Base-by-base conservation (phyloP, 2,797 vertebrate genomes). In the Petrocephalus sullivani region DNA sequence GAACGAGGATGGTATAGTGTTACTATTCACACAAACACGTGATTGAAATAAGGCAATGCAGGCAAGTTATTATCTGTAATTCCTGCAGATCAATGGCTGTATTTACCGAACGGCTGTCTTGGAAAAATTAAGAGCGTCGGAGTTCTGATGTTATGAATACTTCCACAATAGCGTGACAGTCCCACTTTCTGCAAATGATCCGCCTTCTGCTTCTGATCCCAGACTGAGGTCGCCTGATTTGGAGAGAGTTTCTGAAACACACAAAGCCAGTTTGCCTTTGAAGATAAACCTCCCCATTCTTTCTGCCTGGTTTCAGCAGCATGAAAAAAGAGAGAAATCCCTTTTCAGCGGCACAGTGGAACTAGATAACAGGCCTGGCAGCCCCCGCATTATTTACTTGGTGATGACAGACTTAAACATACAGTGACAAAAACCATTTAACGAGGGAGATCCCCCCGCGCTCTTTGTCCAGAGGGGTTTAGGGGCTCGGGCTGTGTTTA, bases 391-490 rank as follows among this genome's bases (percentile, higher is more conserved):
- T 88, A 64, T 33, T 85, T 49, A 67, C 53, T 56, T 37, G 51
- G 51, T 0, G 60, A 54, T 87, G 51, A 83, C 88, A 88, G 83
- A 83, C 41, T 85, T 85, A 75, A 85, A 85, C 88, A 85, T 37
- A 67, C 83, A 85, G 16, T 53, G 46, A 83, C 16, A 37, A 88
- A 64, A 85, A 85, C 46, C 23, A 85, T 64, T 86, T 85, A 53
- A 54, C 4, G 49, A 23, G 46, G 84, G 61, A 71, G 23, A 87
- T 71, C 49, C 12, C 33, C 61, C 14, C 46, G 51, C 7, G 49
- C 12, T 41, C 12, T 87, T 85, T 46, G 33, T 87, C 33, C 1
- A 8, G 33, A 14, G 28, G 57, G 37, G 16, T 78, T 78, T 19
- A 58, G 58, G 10, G 41, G 19, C 33, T 23, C 19, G 3, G 37